Evolutionary conservation across 2,888 invertebrate genomes (phyloP), one percentile per base, ranked within the genome.

Genomic region (Xanthostigma xanthostigma): DNA sequence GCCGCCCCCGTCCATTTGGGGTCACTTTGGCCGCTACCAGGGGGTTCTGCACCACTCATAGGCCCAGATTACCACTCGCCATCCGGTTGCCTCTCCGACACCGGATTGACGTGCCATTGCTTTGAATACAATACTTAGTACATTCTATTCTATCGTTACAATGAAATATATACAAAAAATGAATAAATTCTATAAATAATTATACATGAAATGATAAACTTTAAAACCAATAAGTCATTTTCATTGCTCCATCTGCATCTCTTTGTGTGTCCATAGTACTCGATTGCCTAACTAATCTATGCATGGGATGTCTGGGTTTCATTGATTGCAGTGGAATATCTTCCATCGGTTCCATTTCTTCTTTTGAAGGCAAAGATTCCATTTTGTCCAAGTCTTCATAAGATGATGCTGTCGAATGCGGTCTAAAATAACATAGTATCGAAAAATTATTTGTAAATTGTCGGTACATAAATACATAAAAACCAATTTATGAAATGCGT

Each of bases 171-270:
- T 11, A 11, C 17, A 45, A 11, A 36, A 8, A 37, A 37, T 8
- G 10, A 37, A 33, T 44, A 14, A 37, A 45, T 41, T 14, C 36
- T 11, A 46, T 12, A 9, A 42, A 36, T 49, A 38, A 48, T 41
- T 42, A 48, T 43, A 45, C 36, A 38, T 36, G 12, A 45, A 34
- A 47, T 14, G 17, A 10, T 11, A 11, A 11, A 38, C 8, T 46
- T 66, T 72, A 89, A 68, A 88, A 88, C 90, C 90, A 90, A 65
- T 89, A 88, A 0, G 89, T 86, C 74, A 90, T 79, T 63, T 81
- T 86, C 65, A 90, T 83, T 45, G 79, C 80, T 11, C 90, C 90
- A 59, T 86, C 82, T 2, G 77, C 72, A 56, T 84, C 81, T 51
- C 81, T 75, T 53, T 88, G 89, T 1, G 89, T 89, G 58, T 90